phyloP scores from a whole-genome alignment of 1,140 invertebrate species.

The Chironomus tepperi region DNA sequence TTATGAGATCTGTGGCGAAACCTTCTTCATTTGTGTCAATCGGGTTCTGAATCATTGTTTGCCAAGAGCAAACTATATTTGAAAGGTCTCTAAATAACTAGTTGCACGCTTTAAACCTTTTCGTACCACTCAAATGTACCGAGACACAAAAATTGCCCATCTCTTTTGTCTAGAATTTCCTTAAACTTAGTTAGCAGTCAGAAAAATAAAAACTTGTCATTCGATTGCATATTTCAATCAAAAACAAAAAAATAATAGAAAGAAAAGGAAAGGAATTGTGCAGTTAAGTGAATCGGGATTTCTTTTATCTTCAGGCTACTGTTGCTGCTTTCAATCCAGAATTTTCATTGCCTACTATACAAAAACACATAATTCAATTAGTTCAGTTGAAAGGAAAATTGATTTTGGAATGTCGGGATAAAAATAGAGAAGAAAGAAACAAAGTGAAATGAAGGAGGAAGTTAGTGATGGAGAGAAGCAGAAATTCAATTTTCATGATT shows the following conservation, averaged over 20 bases:
- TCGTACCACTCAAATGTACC: no score
- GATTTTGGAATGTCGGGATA: not conserved
- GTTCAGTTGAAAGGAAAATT: conserved; percentile 24
- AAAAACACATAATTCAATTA: conserved; percentile 21
- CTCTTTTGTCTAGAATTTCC: no score
- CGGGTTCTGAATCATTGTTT: no score
- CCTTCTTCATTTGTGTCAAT: no score
- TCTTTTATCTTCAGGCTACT: not conserved
- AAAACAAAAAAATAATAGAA: not conserved
- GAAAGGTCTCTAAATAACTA: no score
- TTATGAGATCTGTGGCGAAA: no score
- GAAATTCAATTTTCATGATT: conserved; percentile 9
- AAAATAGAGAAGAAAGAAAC: not conserved
- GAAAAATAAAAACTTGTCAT: no score
- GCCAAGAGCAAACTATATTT: no score
- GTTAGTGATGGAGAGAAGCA: not conserved
- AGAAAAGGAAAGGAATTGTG: not conserved
- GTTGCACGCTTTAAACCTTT: no score
- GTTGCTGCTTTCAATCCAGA: not conserved
- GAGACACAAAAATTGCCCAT: no score
- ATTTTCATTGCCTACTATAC: not conserved
- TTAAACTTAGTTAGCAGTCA: no score
- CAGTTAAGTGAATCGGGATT: not conserved
- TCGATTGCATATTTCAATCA: not conserved
- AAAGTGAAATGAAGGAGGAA: not conserved